These are phyloP conservation scores for Colletes gigas DNA, from an alignment of 1,140 invertebrate species.

Conservation along the genomic window DNA sequence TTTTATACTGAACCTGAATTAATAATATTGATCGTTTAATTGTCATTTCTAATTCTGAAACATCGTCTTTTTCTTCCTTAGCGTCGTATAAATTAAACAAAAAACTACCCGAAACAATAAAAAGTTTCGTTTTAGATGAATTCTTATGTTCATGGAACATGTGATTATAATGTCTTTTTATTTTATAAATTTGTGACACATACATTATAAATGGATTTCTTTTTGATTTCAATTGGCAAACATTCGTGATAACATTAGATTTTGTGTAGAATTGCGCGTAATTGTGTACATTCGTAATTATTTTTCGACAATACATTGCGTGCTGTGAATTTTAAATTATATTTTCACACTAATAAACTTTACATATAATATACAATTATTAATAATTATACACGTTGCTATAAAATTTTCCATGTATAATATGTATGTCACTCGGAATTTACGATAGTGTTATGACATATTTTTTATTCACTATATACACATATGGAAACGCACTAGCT, in stretches of 20 bases:
- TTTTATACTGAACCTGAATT: slow-evolving; percentile 79
- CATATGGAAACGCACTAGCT: not conserved
- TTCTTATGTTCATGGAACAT: not conserved
- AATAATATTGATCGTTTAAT: slow-evolving; percentile 88
- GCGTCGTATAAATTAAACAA: slow-evolving; percentile 75
- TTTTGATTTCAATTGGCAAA: not conserved
- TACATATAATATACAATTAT: not conserved
- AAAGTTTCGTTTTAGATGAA: not conserved
- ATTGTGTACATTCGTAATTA: slow-evolving; percentile 1
- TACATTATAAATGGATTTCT: not conserved
- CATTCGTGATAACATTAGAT: not conserved
- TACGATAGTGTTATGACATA: not conserved
- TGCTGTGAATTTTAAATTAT: not conserved
- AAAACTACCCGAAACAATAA: slow-evolving; percentile 25
- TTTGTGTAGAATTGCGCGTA: not conserved
- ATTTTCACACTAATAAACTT: too few relatives aligned
- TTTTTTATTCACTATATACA: not conserved
- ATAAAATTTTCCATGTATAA: slow-evolving; percentile 1
- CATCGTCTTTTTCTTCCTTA: slow-evolving; percentile 78
- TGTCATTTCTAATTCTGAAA: slow-evolving; percentile 84
- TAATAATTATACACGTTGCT: not conserved
- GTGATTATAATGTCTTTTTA: slow-evolving; percentile 2
- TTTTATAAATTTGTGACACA: slow-evolving; percentile 12
- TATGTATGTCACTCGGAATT: not conserved
- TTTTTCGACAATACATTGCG: slow-evolving; percentile 15